A percentile compares a stretch with the other conserved stretches of the same genome.
Conservation (phyloP, 2,113 vertebrate species). For the Rostratula benghalensis region DNA sequence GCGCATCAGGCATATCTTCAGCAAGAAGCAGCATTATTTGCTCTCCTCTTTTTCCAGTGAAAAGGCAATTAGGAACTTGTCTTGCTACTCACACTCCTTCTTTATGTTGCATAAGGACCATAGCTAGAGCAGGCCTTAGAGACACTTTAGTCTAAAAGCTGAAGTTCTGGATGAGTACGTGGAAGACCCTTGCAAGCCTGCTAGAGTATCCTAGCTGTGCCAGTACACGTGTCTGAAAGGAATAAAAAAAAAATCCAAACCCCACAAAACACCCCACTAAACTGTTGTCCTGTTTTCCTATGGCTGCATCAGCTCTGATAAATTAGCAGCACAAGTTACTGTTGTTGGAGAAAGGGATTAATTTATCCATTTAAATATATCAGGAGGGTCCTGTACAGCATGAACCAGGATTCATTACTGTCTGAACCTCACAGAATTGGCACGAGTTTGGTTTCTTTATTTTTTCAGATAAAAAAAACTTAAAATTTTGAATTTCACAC, state of each 20-base stretch:
- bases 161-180: not conserved
- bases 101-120: not conserved
- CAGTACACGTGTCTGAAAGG: not conserved
- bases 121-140: not conserved
- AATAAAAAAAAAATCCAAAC: not conserved
- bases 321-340: not conserved
- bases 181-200: not conserved
- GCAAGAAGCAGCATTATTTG: not conserved
- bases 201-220: not conserved
- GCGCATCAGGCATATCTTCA: not conserved
- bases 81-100: not conserved
- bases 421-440: not conserved
- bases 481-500: not conserved
- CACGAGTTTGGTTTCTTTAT: not conserved
- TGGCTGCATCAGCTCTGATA: not conserved
- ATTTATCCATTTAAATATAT: not conserved
- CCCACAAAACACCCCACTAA: rapidly evolving
- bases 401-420: not conserved
- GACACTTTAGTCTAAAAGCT: not conserved
- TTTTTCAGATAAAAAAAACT: not conserved
- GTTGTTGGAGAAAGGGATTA: not conserved
- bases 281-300: not conserved
- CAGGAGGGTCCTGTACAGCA: not conserved
- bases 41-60: not conserved
- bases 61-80: not conserved